These are phyloP conservation scores for Carassius gibelio DNA, from an alignment of 2,113 vertebrate species.

Conservation along the genomic window DNA sequence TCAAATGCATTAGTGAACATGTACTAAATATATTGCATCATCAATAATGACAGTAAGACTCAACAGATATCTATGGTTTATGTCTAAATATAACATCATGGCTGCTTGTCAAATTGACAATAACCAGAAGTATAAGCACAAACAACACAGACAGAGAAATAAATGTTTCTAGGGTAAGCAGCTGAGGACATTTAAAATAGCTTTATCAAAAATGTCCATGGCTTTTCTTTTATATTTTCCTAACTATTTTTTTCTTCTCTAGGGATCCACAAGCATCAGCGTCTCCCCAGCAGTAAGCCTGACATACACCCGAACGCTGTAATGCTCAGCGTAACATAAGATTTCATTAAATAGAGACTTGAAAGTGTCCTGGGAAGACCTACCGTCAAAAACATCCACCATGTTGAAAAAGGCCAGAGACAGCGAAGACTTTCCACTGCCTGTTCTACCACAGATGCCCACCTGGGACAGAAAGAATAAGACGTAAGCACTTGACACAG, in stretches of 20 bases:
- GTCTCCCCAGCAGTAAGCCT: background rate
- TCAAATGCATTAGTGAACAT: background rate
- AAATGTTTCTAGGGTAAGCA: constrained; percentile 25
- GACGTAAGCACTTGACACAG: background rate
- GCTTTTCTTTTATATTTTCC: background rate
- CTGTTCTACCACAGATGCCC: constrained; percentile 95
- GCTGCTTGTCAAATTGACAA: constrained; percentile 48
- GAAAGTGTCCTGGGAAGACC: constrained; percentile 56
- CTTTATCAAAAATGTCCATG: background rate
- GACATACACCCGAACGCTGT: background rate
- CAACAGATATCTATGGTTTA: background rate
- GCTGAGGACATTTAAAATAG: background rate
- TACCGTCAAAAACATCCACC: constrained; percentile 98
- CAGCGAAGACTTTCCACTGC: constrained; percentile 94
- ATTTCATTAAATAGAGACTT: background rate
- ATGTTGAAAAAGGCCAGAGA: constrained; percentile 98
- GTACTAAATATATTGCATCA: background rate
- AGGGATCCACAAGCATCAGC: background rate
- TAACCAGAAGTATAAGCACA: constrained; percentile 50
- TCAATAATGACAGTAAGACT: constrained; percentile 19
- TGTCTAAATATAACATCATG: constrained; percentile 43
- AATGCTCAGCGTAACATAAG: background rate
- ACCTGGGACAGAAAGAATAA: constrained; percentile 73
- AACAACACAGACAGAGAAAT: constrained; percentile 46
- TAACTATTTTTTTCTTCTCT: background rate